phyloP scores from a whole-genome alignment of 2,797 vertebrate species.

The Protonibea diacanthus region DNA sequence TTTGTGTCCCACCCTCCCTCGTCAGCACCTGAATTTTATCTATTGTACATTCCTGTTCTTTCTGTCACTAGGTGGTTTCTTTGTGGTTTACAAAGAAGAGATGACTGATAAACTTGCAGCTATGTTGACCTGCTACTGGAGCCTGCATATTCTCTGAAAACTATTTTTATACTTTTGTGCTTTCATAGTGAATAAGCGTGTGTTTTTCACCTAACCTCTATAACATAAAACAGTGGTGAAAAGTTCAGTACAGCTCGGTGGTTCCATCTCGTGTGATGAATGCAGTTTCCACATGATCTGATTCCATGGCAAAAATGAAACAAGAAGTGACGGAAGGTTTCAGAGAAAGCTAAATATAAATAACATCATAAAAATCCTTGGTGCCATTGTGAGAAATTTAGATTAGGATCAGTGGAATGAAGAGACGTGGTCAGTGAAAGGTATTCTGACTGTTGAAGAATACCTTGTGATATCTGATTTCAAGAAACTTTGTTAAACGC shows the following conservation, averaged over 20 bases:
- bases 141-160: background rate
- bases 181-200: background rate
- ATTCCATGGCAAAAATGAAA: background rate
- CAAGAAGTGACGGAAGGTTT: background rate
- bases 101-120: constrained; percentile 23
- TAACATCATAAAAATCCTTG: background rate
- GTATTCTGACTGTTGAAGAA: background rate
- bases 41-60: constrained; percentile 2
- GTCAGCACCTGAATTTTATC: constrained; percentile 10
- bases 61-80: background rate
- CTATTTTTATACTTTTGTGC: background rate
- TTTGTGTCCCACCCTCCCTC: background rate
- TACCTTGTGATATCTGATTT: background rate
- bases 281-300: background rate
- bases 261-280: background rate
- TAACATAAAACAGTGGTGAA: background rate
- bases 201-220: no score
- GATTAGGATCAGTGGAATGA: background rate
- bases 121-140: background rate
- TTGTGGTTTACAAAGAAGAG: constrained; percentile 12
- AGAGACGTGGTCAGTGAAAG: background rate
- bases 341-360: background rate
- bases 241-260: background rate
- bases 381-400: constrained; percentile 3
- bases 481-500: background rate